Base-by-base conservation (phyloP, 2,113 vertebrate species). In the Psittacus erithacus region DNA sequence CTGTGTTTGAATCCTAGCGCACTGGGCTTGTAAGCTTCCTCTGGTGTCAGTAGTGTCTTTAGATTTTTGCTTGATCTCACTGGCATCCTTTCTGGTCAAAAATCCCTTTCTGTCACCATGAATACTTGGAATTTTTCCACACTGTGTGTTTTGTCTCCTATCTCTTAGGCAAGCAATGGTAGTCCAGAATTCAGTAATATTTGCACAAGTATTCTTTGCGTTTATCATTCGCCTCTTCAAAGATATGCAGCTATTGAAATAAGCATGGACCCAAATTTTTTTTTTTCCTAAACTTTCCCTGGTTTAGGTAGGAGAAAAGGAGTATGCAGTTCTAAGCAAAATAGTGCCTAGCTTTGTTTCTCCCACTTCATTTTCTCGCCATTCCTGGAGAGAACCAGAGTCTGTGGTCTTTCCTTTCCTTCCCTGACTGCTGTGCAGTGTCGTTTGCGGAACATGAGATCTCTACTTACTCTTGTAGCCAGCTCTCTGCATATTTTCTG, bases 51-150 rank as follows among this genome's bases (percentile, higher is more conserved):
- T 41, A 49, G 28, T 79, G 27, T 75, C 55, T 86, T 82, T 3
- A 78, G 55, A 82, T 78, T 82, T 90, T 88, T 70, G 28, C 49
- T 90, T 94, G 63, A 82, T 94, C 88, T 74, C 24, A 76, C 74
- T 91, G 89, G 81, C 53, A 57, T 85, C 65, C 31, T 89, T 95
- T 59, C 67, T 57, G 44, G 38, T 71, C 25, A 68, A 25, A 89
- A 89, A 79, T 82, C 67, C 74, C 41, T 87, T 69, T 44, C 81
- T 91, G 52, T 91, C 63, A 29, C 35, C 28, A 38, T 18, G 47
- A 94, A 79, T 82, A 79, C 53, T 52, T 95, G 47, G 70, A 91
- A 89, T 89, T 82, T 87, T 35, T 79, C 74, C 39, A 65, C 9
- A 3, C 74, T 87, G 22, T 78, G 60, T 83, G 24, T 91, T 84